A percentile compares a stretch with the other conserved stretches of the same genome.
phyloP scores from a whole-genome alignment of 2,888 invertebrate genomes.

The Epirrhoe tristata region DNA sequence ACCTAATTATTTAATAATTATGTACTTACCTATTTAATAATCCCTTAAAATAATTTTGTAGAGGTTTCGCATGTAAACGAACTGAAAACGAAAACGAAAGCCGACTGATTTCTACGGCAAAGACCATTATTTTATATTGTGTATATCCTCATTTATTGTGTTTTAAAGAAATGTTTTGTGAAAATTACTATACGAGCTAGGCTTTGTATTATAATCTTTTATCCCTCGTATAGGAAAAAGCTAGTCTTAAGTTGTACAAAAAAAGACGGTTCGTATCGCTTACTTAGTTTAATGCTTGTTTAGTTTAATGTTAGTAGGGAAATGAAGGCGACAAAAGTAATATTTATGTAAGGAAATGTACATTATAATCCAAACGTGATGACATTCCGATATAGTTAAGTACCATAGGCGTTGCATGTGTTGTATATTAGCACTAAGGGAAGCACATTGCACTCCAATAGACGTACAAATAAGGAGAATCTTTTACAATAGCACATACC shows the following conservation, averaged over 20 bases:
- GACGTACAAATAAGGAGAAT: neutral
- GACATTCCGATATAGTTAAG: neutral
- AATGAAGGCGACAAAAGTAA: neutral
- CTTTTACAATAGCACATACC: neutral
- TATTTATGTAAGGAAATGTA: neutral
- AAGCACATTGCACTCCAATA: neutral
- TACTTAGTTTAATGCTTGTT: neutral
- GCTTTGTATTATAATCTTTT: slow-evolving; percentile 74
- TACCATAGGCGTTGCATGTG: slow-evolving; percentile 1
- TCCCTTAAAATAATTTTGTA: slow-evolving; percentile 74
- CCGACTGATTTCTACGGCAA: slow-evolving; percentile 39
- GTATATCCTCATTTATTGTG: slow-evolving; percentile 50
- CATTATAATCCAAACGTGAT: neutral
- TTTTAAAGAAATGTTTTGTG: slow-evolving; percentile 47
- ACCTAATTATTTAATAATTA: slow-evolving; percentile 17
- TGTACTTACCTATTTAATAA: slow-evolving; percentile 48
- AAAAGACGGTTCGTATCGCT: neutral
- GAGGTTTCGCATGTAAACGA: slow-evolving; percentile 83
- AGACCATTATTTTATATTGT: slow-evolving; percentile 44
- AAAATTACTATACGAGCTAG: slow-evolving; percentile 67
- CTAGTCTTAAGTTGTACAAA: slow-evolving; percentile 12
- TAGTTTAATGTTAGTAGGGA: neutral
- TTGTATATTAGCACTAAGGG: neutral
- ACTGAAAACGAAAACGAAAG: slow-evolving; percentile 50
- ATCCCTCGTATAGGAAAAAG: slow-evolving; percentile 60